These are phyloP conservation scores for Arbacia lixula DNA, from an alignment of 53 echinoderm and acorn worm genomes.

Conservation along the genomic window DNA sequence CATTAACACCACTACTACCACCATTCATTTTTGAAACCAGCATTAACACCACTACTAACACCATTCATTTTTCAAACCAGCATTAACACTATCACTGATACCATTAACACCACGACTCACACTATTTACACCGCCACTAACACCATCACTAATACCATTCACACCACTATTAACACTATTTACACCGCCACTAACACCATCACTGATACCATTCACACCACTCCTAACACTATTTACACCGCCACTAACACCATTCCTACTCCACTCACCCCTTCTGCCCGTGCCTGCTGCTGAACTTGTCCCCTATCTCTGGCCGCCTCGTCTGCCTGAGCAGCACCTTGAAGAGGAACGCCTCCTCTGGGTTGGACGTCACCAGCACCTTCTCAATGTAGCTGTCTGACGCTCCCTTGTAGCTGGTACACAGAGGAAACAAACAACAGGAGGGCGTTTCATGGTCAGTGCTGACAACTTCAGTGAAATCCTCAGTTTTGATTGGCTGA, in stretches of 20 bases:
- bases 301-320: slow-evolving; percentile 96
- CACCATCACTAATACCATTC: not conserved
- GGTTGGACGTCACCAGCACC: slow-evolving; percentile 96
- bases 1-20: not conserved
- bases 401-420: slow-evolving; percentile 93
- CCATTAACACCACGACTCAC: not conserved
- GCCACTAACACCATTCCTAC: not conserved
- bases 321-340: slow-evolving; percentile 96
- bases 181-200: not conserved
- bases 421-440: no score
- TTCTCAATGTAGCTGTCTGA: slow-evolving; percentile 97
- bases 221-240: slow-evolving; percentile 9
- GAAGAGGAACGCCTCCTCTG: slow-evolving; percentile 95
- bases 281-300: slow-evolving; percentile 97
- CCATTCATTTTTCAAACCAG: not conserved
- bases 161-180: slow-evolving; percentile 10
- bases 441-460: no score
- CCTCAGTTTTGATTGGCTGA: no score
- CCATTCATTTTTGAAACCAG: slow-evolving; percentile 21
- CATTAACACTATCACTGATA: not conserved
- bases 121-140: not conserved
- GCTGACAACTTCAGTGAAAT: no score
- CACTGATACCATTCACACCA: slow-evolving; percentile 6
- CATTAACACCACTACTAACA: not conserved
- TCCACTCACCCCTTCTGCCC: slow-evolving; percentile 92